Base-by-base conservation (phyloP, 2,113 vertebrate species). In the Etheostoma spectabile region DNA sequence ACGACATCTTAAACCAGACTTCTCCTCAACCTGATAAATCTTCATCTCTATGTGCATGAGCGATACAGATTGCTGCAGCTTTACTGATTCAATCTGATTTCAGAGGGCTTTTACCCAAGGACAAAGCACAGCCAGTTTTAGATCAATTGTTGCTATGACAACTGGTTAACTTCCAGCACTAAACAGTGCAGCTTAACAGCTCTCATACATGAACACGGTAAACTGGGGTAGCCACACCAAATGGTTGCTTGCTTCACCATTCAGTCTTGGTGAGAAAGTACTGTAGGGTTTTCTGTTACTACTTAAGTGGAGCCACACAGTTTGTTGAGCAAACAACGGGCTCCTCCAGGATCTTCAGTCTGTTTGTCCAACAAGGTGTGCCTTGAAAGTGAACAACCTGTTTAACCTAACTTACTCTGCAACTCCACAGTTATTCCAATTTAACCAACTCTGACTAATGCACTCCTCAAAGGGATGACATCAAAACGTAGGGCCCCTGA, bases 321-420 rank as follows among this genome's bases (percentile, higher is more conserved):
- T 86, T 82, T 79, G 79, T 56, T 87, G 62, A 88, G 91, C 86
- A 91, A 93, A 92, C 69, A 91, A 68, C 3, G 35, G 8, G 48
- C 56, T 51, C 71, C 60, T 72, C 76, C 84, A 91, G 92, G 91
- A 94, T 93, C 82, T 93, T 74, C 10, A 69, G 71, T 82, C 86
- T 89, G 88, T 94, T 93, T 93, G 88, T 56, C 61, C 55, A 93
- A 74, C 61, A 45, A 92, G 94, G 95, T 70, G 94, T 92, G 91
- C 16, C 91, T 64, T 10, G 0, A 48, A 45, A 53, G 68, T 2
- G 4, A 74, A 61, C 49, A 67, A 81, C 64, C 56, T 46, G 68
- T 72, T 82, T 16, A 18, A 61, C 52, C 5, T 49, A 15, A 70
- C 5, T 53, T 18, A 52, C 57, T 45, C 63, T 80, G 33, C 21